These are phyloP conservation scores for Danio aesculapii DNA, from an alignment of 2,797 vertebrate genomes.

Conservation along the genomic window DNA sequence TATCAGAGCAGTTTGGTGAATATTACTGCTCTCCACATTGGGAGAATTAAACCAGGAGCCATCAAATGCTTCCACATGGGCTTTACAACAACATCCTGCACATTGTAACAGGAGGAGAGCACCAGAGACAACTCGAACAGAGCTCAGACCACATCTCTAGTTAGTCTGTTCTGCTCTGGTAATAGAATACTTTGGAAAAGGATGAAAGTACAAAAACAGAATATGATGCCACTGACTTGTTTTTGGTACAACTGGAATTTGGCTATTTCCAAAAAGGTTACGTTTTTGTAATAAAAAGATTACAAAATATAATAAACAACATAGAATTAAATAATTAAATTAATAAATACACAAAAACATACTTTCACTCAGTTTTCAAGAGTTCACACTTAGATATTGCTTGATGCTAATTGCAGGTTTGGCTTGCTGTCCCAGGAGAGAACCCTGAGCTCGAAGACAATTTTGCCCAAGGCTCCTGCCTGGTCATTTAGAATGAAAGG, in stretches of 20 bases:
- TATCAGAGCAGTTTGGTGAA: constrained; percentile 43
- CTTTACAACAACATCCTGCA: constrained; percentile 37
- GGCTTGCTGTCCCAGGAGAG: no score
- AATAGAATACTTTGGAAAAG: constrained; percentile 47
- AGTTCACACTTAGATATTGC: no score
- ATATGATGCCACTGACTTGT: constrained; percentile 51
- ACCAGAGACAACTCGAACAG: not conserved
- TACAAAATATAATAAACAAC: no score
- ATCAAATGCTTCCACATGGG: constrained; percentile 58
- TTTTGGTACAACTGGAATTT: constrained; percentile 57
- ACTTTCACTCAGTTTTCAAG: no score
- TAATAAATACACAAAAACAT: no score
- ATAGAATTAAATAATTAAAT: no score
- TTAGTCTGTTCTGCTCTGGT: constrained; percentile 56
- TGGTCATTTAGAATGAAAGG: no score
- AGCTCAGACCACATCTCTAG: constrained; percentile 55
- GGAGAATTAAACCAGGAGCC: constrained; percentile 45
- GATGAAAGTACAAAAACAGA: constrained; percentile 4
- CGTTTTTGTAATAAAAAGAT: no score
- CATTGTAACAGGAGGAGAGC: constrained; percentile 9
- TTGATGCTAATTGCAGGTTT: no score
- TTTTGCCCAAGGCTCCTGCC: no score
- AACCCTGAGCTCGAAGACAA: no score
- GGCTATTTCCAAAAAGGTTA: no score
- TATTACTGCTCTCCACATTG: constrained; percentile 45